Evolutionary conservation across 2,113 vertebrate species (phyloP).

Genomic region (Epinephelus lanceolatus): DNA sequence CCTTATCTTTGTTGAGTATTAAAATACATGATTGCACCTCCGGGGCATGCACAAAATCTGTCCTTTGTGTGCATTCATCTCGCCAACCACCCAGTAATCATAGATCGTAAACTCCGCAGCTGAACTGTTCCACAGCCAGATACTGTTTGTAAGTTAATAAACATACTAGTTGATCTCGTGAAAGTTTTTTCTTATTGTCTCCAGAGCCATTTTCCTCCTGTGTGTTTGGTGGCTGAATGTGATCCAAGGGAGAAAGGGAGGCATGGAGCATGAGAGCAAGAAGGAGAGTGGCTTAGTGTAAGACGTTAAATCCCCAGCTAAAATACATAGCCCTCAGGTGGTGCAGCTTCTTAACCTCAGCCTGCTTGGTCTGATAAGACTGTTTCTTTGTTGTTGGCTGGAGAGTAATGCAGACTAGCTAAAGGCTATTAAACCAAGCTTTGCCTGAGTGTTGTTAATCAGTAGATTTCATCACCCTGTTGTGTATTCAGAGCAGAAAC

Average conservation of each 20-base stretch:
- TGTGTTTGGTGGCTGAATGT: conserved; percentile 58
- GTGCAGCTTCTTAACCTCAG: conserved; percentile 76
- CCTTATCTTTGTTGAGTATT: conserved; percentile 79
- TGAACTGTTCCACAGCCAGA: conserved; percentile 48
- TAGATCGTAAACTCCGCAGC: conserved; percentile 64
- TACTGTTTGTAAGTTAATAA: conserved; percentile 67
- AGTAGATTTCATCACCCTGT: conserved; percentile 64
- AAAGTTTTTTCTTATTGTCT: conserved; percentile 47
- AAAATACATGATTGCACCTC: conserved; percentile 80
- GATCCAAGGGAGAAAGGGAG: conserved; percentile 49
- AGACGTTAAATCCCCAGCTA: conserved; percentile 75
- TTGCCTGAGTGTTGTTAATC: conserved; percentile 65
- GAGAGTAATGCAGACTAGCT: conserved; percentile 68
- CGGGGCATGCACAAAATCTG: conserved; percentile 67
- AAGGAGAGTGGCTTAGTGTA: conserved; percentile 74
- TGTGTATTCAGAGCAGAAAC: conserved; percentile 45
- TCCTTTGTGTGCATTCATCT: conserved; percentile 71
- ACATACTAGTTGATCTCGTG: conserved; percentile 52
- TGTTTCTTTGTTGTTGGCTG: conserved; percentile 72
- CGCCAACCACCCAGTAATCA: conserved; percentile 42
- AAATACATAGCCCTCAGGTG: conserved; percentile 78
- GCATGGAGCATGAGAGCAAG: conserved; percentile 46
- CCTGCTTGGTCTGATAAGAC: conserved; percentile 80
- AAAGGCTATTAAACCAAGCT: conserved; percentile 71
- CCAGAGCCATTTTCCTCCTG: conserved; percentile 41